Conservation (phyloP, 2,888 invertebrate genomes). For the Drosophila rubida region DNA sequence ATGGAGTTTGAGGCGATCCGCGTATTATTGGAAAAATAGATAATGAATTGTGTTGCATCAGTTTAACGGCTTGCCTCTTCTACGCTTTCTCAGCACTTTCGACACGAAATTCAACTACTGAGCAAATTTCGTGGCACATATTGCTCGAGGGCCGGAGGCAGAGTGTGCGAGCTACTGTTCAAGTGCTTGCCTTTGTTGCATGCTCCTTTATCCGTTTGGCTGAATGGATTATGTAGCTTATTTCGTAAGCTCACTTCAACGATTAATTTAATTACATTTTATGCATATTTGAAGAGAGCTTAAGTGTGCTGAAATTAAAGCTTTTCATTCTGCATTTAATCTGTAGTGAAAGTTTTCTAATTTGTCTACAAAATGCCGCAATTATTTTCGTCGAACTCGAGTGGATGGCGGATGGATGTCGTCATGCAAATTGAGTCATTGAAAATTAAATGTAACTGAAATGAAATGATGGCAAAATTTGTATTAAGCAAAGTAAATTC, state of each 20-base stretch:
- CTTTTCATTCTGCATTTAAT: conserved; percentile 2
- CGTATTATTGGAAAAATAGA: conserved; percentile 3
- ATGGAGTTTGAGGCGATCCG: conserved; percentile 47
- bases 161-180: neutral
- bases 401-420: neutral
- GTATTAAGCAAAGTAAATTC: neutral
- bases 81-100: neutral
- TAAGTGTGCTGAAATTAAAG: conserved; percentile 4
- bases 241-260: conserved; percentile 8
- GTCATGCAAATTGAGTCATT: neutral
- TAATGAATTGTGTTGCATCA: conserved; percentile 11
- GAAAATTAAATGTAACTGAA: neutral
- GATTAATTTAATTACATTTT: conserved; percentile 17
- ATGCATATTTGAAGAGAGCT: conserved; percentile 13
- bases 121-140: conserved; percentile 4
- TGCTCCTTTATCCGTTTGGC: conserved; percentile 13
- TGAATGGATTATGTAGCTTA: conserved; percentile 41
- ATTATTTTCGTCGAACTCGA: conserved; percentile 3
- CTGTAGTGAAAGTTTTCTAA: neutral
- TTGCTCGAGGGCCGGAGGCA: neutral
- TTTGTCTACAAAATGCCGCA: neutral
- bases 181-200: conserved; percentile 32
- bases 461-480: neutral
- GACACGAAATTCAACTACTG: conserved; percentile 8
- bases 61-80: neutral